These are phyloP conservation scores for Xiphophorus maculatus DNA, from an alignment of 2,113 vertebrate genomes.

Conservation along the genomic window DNA sequence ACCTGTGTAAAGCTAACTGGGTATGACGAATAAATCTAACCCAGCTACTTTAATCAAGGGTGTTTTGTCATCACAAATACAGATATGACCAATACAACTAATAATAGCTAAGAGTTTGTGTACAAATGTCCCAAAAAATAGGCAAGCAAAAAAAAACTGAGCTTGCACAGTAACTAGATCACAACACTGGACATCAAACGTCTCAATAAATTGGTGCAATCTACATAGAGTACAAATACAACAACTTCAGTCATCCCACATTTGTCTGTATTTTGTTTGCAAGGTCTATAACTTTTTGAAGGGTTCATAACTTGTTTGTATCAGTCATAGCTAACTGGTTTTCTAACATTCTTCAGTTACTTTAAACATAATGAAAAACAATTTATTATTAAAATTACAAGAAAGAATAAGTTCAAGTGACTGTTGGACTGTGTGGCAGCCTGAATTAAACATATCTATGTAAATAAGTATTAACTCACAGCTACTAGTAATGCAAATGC, in stretches of 20 bases:
- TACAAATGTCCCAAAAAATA: constrained; percentile 2
- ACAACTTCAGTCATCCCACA: neutral
- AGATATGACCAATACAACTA: neutral
- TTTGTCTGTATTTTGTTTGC: no score
- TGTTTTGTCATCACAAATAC: neutral
- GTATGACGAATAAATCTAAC: neutral
- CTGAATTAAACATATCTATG: constrained; percentile 6
- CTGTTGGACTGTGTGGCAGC: neutral
- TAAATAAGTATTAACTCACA: neutral
- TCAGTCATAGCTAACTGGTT: no score
- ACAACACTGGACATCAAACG: neutral
- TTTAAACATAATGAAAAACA: constrained; percentile 1
- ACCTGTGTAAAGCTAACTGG: neutral
- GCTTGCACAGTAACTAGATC: neutral
- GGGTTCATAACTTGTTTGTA: no score
- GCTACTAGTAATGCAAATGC: neutral
- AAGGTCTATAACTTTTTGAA: no score
- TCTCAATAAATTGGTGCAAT: constrained; percentile 17
- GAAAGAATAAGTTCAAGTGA: neutral
- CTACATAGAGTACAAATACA: neutral
- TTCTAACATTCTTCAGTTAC: neutral
- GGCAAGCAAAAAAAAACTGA: neutral
- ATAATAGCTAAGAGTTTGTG: neutral
- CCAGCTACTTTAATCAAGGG: no score
- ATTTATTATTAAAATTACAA: neutral